Conservation (phyloP, 2,797 vertebrate species). For the Sebastes nivosus region DNA sequence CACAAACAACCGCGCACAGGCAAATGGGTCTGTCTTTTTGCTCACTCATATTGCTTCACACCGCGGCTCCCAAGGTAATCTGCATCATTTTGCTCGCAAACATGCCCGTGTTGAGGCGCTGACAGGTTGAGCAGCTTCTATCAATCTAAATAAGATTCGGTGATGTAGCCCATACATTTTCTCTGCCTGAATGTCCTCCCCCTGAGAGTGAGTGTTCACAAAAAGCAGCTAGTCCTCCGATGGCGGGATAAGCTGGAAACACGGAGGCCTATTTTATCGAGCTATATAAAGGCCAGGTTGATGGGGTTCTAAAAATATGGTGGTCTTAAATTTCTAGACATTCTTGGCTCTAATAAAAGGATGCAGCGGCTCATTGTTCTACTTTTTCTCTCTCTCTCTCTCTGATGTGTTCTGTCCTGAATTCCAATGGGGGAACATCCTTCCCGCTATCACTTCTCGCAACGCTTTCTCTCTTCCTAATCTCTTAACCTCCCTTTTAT, state of each 20-base stretch:
- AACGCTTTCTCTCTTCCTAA: slow-evolving; percentile 41
- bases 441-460: slow-evolving; percentile 36
- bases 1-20: neutral
- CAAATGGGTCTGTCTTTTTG: slow-evolving; percentile 16
- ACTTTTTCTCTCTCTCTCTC: slow-evolving; percentile 59
- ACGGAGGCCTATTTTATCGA: slow-evolving; percentile 78
- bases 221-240: slow-evolving; percentile 53
- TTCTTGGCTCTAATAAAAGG: slow-evolving; percentile 76
- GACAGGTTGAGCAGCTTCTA: slow-evolving; percentile 63
- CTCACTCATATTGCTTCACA: slow-evolving; percentile 18
- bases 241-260: slow-evolving; percentile 67
- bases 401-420: slow-evolving; percentile 66
- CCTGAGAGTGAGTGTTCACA: slow-evolving; percentile 38
- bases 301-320: slow-evolving; percentile 84
- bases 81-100: slow-evolving; percentile 57
- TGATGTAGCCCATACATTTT: slow-evolving; percentile 65
- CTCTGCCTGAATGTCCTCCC: slow-evolving; percentile 52
- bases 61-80: slow-evolving; percentile 50
- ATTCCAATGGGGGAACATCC: slow-evolving; percentile 61
- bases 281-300: slow-evolving; percentile 83
- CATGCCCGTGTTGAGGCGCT: slow-evolving; percentile 35
- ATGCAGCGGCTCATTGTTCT: slow-evolving; percentile 72
- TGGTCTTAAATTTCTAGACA: slow-evolving; percentile 79
- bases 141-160: slow-evolving; percentile 74
- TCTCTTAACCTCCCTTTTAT: slow-evolving; percentile 56